Percentiles rank a stretch among this genome's conserved stretches.
Conservation (phyloP, 2,113 vertebrate species). For the Cnemophilus loriae region DNA sequence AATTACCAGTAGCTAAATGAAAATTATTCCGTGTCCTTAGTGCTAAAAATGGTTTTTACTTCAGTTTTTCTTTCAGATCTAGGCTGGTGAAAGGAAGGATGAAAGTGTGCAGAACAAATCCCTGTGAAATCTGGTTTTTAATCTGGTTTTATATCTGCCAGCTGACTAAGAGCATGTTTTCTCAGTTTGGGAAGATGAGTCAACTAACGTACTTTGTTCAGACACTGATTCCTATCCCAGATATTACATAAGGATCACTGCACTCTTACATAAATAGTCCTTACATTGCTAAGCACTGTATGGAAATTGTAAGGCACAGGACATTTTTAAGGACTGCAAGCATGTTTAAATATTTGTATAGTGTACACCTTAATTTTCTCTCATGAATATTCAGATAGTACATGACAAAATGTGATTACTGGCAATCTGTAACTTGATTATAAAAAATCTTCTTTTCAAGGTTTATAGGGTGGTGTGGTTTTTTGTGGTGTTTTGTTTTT, state of each 20-base stretch:
- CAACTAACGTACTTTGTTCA: not conserved
- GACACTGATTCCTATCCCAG: not conserved
- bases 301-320: not conserved
- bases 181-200: not conserved
- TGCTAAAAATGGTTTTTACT: not conserved
- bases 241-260: not conserved
- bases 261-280: not conserved
- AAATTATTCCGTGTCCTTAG: not conserved
- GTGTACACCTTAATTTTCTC: not conserved
- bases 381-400: not conserved
- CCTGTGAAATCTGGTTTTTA: not conserved
- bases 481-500: not conserved
- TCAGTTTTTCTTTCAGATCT: not conserved
- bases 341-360: not conserved
- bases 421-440: not conserved
- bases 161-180: not conserved
- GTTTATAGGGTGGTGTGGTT: not conserved
- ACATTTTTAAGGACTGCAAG: not conserved
- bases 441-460: not conserved
- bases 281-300: not conserved
- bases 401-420: not conserved
- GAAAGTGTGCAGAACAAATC: not conserved
- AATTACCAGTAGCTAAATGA: not conserved
- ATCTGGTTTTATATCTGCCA: not conserved
- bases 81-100: not conserved